Conservation (phyloP, 2,113 vertebrate species). For the Progne subis region DNA sequence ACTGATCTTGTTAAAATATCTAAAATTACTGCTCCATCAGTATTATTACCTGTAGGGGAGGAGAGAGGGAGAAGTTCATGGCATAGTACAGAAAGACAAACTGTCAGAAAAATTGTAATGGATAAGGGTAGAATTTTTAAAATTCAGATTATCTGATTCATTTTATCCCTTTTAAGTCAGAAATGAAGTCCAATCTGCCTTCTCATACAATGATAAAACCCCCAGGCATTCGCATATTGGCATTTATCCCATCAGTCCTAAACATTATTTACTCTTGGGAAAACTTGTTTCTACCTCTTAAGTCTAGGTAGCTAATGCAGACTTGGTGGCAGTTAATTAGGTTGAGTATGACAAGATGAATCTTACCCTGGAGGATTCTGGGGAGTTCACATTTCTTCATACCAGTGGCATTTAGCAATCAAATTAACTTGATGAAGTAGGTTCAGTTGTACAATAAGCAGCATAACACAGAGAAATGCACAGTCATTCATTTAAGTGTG, state of each 20-base stretch:
- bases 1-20: constrained; percentile 31
- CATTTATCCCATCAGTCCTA: not conserved
- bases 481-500: not conserved
- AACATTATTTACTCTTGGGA: not conserved
- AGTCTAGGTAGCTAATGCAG: not conserved
- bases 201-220: not conserved
- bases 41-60: constrained; percentile 20
- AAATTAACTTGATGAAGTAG: not conserved
- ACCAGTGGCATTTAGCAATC: not conserved
- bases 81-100: not conserved
- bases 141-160: not conserved
- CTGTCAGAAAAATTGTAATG: not conserved
- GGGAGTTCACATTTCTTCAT: not conserved
- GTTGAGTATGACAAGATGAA: not conserved
- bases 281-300: not conserved
- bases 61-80: not conserved
- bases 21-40: not conserved
- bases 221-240: not conserved
- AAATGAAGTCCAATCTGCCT: not conserved
- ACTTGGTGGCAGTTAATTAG: not conserved
- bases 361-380: not conserved
- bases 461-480: not conserved
- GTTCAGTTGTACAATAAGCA: not conserved
- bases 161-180: not conserved
- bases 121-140: not conserved